phyloP scores from a whole-genome alignment of 2,797 vertebrate genomes.

The Danio choprae region DNA sequence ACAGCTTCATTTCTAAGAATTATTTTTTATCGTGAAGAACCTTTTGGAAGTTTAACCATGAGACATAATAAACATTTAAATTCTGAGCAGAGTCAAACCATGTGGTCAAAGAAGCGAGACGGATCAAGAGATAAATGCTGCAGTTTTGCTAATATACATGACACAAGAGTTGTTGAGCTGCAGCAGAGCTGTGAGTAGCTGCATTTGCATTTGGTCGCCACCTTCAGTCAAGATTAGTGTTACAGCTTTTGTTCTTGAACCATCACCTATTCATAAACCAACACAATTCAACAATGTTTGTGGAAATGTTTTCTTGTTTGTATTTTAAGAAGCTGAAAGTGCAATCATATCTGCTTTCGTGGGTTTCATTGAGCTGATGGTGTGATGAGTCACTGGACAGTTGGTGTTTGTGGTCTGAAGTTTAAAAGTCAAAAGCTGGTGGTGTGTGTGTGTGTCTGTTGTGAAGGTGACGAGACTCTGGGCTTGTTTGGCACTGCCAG shows the following conservation, averaged over 20 bases:
- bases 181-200: background rate
- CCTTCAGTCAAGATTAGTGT: constrained; percentile 35
- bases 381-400: constrained; percentile 1
- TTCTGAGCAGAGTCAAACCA: background rate
- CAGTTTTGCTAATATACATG: constrained; percentile 3
- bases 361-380: background rate
- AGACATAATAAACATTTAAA: constrained; percentile 25
- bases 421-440: constrained; percentile 15
- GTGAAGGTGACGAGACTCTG: constrained; percentile 7
- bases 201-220: constrained; percentile 49
- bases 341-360: background rate
- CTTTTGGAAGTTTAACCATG: background rate
- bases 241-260: constrained; percentile 26
- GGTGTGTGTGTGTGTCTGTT: background rate
- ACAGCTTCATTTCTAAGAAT: no score
- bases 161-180: background rate
- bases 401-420: background rate
- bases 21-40: no score
- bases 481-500: constrained; percentile 5
- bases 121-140: background rate
- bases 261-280: background rate
- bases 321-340: background rate
- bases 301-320: background rate
- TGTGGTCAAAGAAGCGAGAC: background rate
- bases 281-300: background rate